These are phyloP conservation scores for Chymomyza amoena DNA, from an alignment of 2,888 invertebrate species.

Conservation along the genomic window DNA sequence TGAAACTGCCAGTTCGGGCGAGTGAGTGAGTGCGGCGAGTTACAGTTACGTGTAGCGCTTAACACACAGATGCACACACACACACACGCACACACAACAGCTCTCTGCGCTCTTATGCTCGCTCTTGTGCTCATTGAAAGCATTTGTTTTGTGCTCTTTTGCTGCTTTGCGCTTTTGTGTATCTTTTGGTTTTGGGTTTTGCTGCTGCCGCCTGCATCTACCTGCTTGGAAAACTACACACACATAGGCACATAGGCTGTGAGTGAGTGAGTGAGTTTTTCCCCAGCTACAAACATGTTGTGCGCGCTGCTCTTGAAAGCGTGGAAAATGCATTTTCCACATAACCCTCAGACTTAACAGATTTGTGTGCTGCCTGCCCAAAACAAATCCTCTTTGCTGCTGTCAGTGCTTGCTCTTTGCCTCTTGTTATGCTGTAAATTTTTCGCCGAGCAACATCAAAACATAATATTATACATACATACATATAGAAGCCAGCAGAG, in stretches of 20 bases:
- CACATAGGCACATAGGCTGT: constrained; percentile 7
- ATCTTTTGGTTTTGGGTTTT: constrained; percentile 38
- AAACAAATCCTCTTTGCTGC: not conserved
- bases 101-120: constrained; percentile 9
- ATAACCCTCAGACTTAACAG: constrained; percentile 14
- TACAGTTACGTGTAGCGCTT: constrained; percentile 61
- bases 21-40: constrained; percentile 42
- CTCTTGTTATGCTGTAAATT: not conserved
- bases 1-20: constrained; percentile 43
- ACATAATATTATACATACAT: not conserved
- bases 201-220: constrained; percentile 23
- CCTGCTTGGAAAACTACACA: constrained; percentile 59
- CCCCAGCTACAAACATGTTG: constrained; percentile 42
- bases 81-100: constrained; percentile 14
- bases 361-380: not conserved
- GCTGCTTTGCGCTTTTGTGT: constrained; percentile 29
- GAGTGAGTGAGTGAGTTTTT: constrained; percentile 26
- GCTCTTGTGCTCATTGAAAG: constrained; percentile 15
- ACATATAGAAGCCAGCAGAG: not conserved
- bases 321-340: constrained; percentile 51
- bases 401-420: not conserved
- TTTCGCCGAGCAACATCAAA: not conserved
- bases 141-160: not conserved
- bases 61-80: constrained; percentile 28
- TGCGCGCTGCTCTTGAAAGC: constrained; percentile 45